Conservation (phyloP, 2,113 vertebrate genomes). For the Eclectus roratus region DNA sequence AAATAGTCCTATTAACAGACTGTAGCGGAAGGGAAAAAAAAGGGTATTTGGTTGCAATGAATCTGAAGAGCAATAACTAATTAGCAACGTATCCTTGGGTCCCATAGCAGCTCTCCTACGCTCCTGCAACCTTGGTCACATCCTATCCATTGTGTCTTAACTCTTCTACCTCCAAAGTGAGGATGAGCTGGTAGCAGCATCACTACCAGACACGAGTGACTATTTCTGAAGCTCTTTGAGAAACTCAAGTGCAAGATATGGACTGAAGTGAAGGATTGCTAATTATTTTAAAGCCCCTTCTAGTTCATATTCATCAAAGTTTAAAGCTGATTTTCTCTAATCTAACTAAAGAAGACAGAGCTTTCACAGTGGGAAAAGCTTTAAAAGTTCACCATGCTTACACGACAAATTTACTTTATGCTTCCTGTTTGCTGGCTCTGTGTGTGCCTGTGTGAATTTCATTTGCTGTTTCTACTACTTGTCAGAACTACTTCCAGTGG, state of each 20-base stretch:
- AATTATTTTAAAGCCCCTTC: slow-evolving; percentile 30
- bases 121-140: not conserved
- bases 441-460: not conserved
- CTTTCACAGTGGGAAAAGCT: slow-evolving; percentile 18
- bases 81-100: not conserved
- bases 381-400: slow-evolving; percentile 47
- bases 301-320: slow-evolving; percentile 19
- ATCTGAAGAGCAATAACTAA: not conserved
- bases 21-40: not conserved
- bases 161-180: fast-evolving
- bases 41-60: not conserved
- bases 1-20: not conserved
- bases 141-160: not conserved
- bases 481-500: slow-evolving; percentile 27
- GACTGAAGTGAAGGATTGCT: not conserved
- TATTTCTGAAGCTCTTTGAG: not conserved
- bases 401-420: slow-evolving; percentile 1
- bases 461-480: slow-evolving; percentile 48
- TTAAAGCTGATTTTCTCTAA: not conserved
- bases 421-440: not conserved
- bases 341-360: slow-evolving; percentile 15
- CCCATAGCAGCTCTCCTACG: not conserved
- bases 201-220: not conserved
- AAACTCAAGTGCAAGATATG: not conserved
- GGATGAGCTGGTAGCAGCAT: not conserved